Evolutionary conservation across 2,888 invertebrate species (phyloP).

Genomic region (Lasioglossum morio): DNA sequence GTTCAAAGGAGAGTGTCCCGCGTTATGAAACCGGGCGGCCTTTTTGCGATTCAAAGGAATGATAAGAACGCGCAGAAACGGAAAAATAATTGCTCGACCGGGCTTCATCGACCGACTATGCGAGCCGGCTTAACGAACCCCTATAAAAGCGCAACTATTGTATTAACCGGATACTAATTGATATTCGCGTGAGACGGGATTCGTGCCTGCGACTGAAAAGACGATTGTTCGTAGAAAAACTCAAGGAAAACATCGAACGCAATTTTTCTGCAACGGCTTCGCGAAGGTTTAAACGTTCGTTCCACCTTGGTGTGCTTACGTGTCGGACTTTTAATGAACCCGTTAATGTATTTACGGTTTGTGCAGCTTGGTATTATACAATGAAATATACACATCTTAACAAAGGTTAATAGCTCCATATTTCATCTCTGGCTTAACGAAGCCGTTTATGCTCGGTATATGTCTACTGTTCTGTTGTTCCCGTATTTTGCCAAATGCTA

Average conservation of each 20-base stretch:
- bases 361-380: background rate
- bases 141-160: background rate
- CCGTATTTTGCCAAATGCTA: background rate
- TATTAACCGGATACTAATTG: background rate
- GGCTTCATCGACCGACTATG: background rate
- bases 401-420: background rate
- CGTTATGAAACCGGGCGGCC: background rate
- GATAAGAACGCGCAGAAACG: background rate
- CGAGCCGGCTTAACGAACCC: background rate
- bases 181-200: background rate
- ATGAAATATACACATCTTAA: background rate
- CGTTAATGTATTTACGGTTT: constrained; percentile 1
- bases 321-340: background rate
- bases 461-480: background rate
- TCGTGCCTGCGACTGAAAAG: background rate
- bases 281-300: background rate
- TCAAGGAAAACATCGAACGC: background rate
- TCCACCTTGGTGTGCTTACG: background rate
- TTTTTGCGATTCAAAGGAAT: background rate
- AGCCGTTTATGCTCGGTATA: background rate
- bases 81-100: constrained; percentile 18
- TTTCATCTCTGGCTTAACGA: background rate
- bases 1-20: constrained; percentile 7
- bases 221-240: background rate
- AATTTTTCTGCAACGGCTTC: background rate